Conservation (phyloP, 2,888 invertebrate species). For the Muschampia plurimacula region DNA sequence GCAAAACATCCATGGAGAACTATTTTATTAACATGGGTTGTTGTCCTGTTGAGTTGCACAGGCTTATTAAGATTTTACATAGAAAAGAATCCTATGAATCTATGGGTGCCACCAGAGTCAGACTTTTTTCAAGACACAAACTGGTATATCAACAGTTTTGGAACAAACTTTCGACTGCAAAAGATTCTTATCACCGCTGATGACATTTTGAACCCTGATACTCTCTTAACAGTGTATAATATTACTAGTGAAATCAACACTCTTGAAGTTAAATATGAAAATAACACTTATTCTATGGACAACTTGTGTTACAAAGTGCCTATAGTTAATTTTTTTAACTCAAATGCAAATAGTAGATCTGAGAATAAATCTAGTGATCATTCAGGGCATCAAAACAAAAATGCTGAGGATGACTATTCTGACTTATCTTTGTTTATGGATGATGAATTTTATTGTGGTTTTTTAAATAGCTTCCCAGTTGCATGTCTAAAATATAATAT, state of each 20-base stretch:
- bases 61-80: conserved; percentile 88
- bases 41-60: conserved; percentile 85
- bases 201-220: conserved; percentile 87
- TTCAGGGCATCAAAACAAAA: conserved; percentile 45
- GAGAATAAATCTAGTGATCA: conserved; percentile 48
- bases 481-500: conserved; percentile 88
- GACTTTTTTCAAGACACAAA: conserved; percentile 89
- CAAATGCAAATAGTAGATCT: conserved; percentile 59
- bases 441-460: conserved; percentile 86
- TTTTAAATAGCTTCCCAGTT: conserved; percentile 86
- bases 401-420: conserved; percentile 63
- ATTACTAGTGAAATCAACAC: conserved; percentile 81
- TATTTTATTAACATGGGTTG: conserved; percentile 82
- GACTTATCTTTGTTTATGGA: conserved; percentile 86
- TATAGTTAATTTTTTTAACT: conserved; percentile 68
- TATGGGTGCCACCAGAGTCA: conserved; percentile 91
- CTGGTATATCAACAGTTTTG: conserved; percentile 89
- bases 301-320: conserved; percentile 80
- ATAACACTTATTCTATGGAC: conserved; percentile 57
- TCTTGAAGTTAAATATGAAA: conserved; percentile 60
- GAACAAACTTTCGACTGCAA: conserved; percentile 87
- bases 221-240: conserved; percentile 81
- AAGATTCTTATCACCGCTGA: conserved; percentile 87
- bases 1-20: conserved; percentile 87
- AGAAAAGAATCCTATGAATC: conserved; percentile 90